A percentile compares a stretch with the other conserved stretches of the same genome.
These are phyloP conservation scores for Apocheima hispidaria DNA, from an alignment of 2,888 invertebrate species.

Conservation along the genomic window DNA sequence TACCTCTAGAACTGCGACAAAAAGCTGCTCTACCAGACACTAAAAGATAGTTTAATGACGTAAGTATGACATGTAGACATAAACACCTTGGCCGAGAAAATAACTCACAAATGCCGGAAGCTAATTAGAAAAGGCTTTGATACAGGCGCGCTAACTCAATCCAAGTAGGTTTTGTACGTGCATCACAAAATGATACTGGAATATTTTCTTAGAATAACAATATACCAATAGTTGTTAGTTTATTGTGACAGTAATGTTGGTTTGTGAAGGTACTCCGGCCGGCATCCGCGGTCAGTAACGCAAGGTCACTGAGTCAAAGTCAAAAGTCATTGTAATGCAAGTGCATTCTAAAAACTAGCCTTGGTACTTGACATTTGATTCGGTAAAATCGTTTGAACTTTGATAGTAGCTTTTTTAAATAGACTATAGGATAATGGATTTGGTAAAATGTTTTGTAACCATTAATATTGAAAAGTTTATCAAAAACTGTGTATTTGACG, in stretches of 20 bases:
- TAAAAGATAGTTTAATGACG: neutral
- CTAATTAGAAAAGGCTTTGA: neutral
- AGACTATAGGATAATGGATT: constrained; percentile 5
- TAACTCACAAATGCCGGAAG: constrained; percentile 19
- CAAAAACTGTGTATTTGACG: neutral
- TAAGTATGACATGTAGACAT: constrained; percentile 7
- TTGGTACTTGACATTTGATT: constrained; percentile 31
- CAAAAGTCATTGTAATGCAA: constrained; percentile 36
- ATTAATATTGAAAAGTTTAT: neutral
- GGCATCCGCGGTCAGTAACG: constrained; percentile 43
- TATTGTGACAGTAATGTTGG: constrained; percentile 28
- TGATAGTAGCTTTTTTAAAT: constrained; percentile 11
- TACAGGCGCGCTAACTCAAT: constrained; percentile 20
- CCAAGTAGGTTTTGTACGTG: constrained; percentile 30
- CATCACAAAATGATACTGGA: constrained; percentile 18
- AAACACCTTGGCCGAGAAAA: constrained; percentile 20
- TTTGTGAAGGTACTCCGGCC: constrained; percentile 38
- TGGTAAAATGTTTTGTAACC: neutral
- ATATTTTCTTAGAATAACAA: constrained; percentile 18
- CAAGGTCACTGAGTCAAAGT: constrained; percentile 34
- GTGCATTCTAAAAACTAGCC: constrained; percentile 34
- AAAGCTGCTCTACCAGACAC: neutral
- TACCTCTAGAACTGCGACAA: neutral
- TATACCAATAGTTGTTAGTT: constrained; percentile 22
- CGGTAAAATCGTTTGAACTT: constrained; percentile 26